phyloP scores from a whole-genome alignment of 2,797 vertebrate genomes.

The Dipus sagitta region DNA sequence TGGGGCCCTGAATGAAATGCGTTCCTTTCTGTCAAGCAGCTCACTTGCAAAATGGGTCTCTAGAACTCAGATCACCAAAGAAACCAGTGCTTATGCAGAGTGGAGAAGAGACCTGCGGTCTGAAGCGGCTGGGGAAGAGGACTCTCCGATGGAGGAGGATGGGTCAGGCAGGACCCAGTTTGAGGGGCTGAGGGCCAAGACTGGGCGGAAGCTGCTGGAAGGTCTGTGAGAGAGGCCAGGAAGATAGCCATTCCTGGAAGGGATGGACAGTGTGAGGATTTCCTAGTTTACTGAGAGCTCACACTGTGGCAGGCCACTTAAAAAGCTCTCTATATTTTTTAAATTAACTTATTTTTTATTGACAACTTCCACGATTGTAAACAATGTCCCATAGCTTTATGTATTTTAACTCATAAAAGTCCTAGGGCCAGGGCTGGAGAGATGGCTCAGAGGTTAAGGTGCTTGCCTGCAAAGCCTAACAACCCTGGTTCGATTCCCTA shows the following conservation, averaged over 20 bases:
- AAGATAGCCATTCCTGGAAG: not conserved
- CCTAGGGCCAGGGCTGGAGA: not conserved
- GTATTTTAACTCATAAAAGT: not conserved
- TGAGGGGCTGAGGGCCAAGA: not conserved
- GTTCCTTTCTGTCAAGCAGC: slow-evolving; percentile 20
- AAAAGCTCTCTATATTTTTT: not conserved
- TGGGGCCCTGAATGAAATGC: not conserved
- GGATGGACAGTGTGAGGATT: not conserved
- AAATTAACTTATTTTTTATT: too few relatives aligned
- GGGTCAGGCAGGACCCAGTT: not conserved
- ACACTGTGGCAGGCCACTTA: not conserved
- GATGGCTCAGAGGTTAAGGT: too few relatives aligned
- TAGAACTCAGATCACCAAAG: not conserved
- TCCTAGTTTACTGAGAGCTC: slow-evolving; percentile 2
- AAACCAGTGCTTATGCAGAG: not conserved
- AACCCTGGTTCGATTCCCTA: too few relatives aligned
- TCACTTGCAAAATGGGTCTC: not conserved
- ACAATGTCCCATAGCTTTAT: not conserved
- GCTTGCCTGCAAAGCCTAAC: too few relatives aligned
- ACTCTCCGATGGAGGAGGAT: not conserved
- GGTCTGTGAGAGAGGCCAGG: not conserved
- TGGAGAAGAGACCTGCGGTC: not conserved
- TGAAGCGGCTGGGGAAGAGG: not conserved
- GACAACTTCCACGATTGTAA: too few relatives aligned
- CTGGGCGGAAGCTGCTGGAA: not conserved